Evolutionary conservation across 2,113 vertebrate genomes (phyloP).

Genomic region (Ranitomeya imitator): DNA sequence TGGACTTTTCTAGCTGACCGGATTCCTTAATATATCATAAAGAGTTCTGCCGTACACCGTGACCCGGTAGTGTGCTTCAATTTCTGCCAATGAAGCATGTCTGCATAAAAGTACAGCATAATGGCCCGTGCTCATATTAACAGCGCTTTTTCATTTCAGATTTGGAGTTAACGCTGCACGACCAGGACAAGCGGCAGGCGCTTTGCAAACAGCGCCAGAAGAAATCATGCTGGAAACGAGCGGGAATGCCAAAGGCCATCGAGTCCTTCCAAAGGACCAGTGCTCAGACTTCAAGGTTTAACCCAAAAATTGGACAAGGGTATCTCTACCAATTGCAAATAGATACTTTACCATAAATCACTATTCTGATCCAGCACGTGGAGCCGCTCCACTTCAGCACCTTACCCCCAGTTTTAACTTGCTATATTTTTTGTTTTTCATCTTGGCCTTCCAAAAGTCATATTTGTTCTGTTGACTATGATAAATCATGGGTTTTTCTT

Average conservation of each 20-base stretch:
- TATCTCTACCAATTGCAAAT: neutral
- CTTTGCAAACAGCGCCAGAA: slow-evolving; percentile 2
- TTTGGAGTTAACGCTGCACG: slow-evolving; percentile 59
- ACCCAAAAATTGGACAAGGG: neutral
- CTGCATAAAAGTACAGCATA: slow-evolving; percentile 19
- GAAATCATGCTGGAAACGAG: slow-evolving; percentile 12
- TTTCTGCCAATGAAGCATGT: slow-evolving; percentile 59
- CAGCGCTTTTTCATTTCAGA: slow-evolving; percentile 57
- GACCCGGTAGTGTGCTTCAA: slow-evolving; percentile 59
- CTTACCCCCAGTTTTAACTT: too few relatives aligned
- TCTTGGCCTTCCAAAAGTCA: too few relatives aligned
- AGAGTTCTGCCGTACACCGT: slow-evolving; percentile 59
- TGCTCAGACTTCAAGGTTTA: neutral
- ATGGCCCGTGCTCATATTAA: slow-evolving; percentile 38
- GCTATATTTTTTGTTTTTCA: too few relatives aligned
- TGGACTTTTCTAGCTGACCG: slow-evolving; percentile 64
- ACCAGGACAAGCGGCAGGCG: slow-evolving; percentile 1
- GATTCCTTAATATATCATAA: slow-evolving; percentile 52
- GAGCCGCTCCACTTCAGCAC: too few relatives aligned
- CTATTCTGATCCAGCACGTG: neutral
- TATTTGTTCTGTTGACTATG: too few relatives aligned
- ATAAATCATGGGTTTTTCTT: too few relatives aligned
- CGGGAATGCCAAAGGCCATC: slow-evolving; percentile 24
- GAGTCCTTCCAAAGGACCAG: neutral
- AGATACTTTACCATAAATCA: neutral